Percentiles rank a stretch among this genome's conserved stretches.
Evolutionary conservation across 2,797 vertebrate species (phyloP).

Genomic region (Mallotus villosus): DNA sequence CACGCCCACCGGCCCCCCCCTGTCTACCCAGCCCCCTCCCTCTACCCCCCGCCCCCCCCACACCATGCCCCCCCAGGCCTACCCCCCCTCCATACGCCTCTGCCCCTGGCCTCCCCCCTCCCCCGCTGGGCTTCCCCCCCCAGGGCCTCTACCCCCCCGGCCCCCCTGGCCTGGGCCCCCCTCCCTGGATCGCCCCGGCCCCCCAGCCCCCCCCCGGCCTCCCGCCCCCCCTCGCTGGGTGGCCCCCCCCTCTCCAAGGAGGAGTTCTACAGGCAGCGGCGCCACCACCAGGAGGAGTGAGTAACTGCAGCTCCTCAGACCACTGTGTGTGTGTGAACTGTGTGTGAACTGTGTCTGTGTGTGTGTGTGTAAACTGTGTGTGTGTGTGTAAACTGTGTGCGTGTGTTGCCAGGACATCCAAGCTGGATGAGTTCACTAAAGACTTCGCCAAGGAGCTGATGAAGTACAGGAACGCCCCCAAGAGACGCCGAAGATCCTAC

Average conservation of each 20-base stretch:
- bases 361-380: background rate
- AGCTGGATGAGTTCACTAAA: slow-evolving; percentile 99
- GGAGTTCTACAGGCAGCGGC: slow-evolving; percentile 94
- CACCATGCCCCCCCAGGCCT: slow-evolving; percentile 59
- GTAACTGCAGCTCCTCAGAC: slow-evolving; percentile 39
- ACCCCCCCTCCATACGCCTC: slow-evolving; percentile 58
- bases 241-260: slow-evolving; percentile 89
- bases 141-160: slow-evolving; percentile 85
- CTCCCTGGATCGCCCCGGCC: slow-evolving; percentile 87
- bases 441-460: slow-evolving; percentile 99
- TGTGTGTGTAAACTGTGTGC: slow-evolving; percentile 16
- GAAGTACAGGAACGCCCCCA: slow-evolving; percentile 97
- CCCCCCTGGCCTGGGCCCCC: slow-evolving; percentile 84
- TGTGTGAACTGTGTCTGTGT: background rate
- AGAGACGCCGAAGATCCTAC: slow-evolving; percentile 92
- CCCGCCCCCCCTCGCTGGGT: slow-evolving; percentile 42
- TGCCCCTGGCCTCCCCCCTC: slow-evolving; percentile 59
- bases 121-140: slow-evolving; percentile 82
- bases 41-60: slow-evolving; percentile 58
- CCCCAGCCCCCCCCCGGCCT: slow-evolving; percentile 76
- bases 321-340: background rate
- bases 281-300: slow-evolving; percentile 94
- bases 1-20: slow-evolving; percentile 52
- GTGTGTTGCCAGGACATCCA: slow-evolving; percentile 85
- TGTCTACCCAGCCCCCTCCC: slow-evolving; percentile 58